These are phyloP conservation scores for Diplogasteroides magnus DNA, from an alignment of 1,140 invertebrate species.

Conservation along the genomic window DNA sequence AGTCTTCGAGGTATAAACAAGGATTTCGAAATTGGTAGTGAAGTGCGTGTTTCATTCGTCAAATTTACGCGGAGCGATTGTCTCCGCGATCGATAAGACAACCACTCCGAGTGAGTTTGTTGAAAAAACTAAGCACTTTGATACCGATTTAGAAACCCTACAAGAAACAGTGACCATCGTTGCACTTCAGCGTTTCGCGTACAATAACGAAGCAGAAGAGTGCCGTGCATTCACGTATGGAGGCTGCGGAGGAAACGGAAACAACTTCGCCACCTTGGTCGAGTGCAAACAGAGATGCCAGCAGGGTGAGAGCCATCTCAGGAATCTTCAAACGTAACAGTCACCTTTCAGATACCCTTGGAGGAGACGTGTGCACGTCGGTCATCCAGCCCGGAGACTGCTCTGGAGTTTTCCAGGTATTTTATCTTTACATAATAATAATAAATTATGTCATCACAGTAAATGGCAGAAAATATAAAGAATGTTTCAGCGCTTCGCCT, in stretches of 20 bases:
- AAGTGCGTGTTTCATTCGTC: too few species aligned
- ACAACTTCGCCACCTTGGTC: constrained; percentile 37
- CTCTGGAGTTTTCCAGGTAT: constrained; percentile 28
- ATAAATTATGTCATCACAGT: too few species aligned
- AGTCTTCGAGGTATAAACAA: constrained; percentile 41
- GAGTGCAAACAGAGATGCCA: constrained; percentile 34
- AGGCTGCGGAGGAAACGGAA: constrained; percentile 49
- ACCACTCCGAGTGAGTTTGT: too few species aligned
- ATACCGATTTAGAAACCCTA: too few species aligned
- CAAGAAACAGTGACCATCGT: too few species aligned
- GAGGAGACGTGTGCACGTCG: constrained; percentile 22
- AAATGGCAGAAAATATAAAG: too few species aligned
- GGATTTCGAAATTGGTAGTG: too few species aligned
- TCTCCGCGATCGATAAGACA: too few species aligned
- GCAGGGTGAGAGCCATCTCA: constrained; percentile 11
- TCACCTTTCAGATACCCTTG: neutral
- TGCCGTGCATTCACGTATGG: constrained; percentile 46
- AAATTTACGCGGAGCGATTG: too few species aligned
- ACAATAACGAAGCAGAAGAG: constrained; percentile 37
- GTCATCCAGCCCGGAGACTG: constrained; percentile 35
- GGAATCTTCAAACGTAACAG: neutral
- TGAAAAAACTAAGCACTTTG: too few species aligned
- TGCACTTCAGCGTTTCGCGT: constrained; percentile 40
- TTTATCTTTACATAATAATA: too few species aligned
- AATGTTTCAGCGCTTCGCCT: constrained; percentile 28